Percentiles rank a stretch among this genome's conserved stretches.
Evolutionary conservation across 2,797 vertebrate genomes (phyloP).

Genomic region (Loris lydekkerianus): DNA sequence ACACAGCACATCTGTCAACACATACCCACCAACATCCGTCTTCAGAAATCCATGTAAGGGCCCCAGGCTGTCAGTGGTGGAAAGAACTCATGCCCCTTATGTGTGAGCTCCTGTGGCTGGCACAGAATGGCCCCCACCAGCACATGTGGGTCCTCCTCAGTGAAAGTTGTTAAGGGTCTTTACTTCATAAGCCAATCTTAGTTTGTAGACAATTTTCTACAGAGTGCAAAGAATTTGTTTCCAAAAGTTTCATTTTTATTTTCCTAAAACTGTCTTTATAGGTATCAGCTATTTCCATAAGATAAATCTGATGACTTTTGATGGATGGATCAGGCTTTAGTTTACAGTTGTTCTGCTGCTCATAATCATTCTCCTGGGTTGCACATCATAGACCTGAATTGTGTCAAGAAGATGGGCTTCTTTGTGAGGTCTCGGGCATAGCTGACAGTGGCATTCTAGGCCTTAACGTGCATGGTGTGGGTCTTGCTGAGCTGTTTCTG

Average conservation of each 20-base stretch:
- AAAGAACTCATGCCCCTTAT: not conserved
- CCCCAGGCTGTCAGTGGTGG: not conserved
- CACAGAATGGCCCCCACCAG: no score
- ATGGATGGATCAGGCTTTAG: not conserved
- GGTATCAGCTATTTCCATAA: not conserved
- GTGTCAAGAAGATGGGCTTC: not conserved
- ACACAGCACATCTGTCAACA: accelerated
- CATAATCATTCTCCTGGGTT: not conserved
- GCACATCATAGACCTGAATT: not conserved
- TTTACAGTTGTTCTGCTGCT: not conserved
- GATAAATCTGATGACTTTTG: not conserved
- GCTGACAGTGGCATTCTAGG: accelerated
- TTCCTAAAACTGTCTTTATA: not conserved
- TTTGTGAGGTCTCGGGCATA: not conserved
- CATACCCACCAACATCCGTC: no score
- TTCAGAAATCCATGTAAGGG: no score
- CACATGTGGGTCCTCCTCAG: not conserved
- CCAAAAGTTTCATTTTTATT: not conserved
- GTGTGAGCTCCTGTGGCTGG: accelerated
- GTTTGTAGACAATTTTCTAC: not conserved
- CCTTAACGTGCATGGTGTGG: accelerated
- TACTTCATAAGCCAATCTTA: not conserved
- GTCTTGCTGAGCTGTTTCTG: accelerated
- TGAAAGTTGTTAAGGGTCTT: not conserved
- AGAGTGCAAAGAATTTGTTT: not conserved